Evolutionary conservation across 2,797 vertebrate species (phyloP).

Genomic region (Myiotriccus ornatus): DNA sequence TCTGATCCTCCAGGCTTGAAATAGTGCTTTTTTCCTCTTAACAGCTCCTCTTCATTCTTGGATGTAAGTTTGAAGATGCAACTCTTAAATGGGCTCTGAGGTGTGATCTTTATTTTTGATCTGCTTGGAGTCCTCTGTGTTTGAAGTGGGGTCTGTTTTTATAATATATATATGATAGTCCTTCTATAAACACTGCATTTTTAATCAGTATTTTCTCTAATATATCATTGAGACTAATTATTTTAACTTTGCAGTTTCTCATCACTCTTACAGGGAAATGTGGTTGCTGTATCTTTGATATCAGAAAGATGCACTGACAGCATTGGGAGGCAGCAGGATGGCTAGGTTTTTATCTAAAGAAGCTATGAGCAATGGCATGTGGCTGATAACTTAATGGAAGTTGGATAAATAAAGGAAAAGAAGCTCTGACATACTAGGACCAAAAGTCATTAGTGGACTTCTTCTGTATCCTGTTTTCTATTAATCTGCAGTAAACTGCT

Average conservation of each 20-base stretch:
- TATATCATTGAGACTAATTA: neutral
- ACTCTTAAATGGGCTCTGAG: neutral
- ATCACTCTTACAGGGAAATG: neutral
- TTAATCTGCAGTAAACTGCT: constrained; percentile 48
- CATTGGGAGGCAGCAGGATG: constrained; percentile 24
- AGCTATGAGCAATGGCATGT: constrained; percentile 55
- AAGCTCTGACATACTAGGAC: constrained; percentile 34
- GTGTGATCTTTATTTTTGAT: neutral
- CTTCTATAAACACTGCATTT: neutral
- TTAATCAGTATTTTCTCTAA: neutral
- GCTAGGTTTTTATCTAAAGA: constrained; percentile 53
- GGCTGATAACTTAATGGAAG: constrained; percentile 65
- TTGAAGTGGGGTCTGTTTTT: neutral
- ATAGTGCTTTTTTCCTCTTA: neutral
- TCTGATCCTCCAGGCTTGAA: neutral
- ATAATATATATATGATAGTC: neutral
- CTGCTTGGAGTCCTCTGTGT: neutral
- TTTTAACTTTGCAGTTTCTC: neutral
- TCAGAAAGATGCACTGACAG: constrained; percentile 28
- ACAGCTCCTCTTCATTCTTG: neutral
- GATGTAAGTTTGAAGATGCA: neutral
- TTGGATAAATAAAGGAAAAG: constrained; percentile 68
- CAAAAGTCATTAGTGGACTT: constrained; percentile 58
- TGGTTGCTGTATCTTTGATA: neutral
- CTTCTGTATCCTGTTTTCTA: constrained; percentile 67